Evolutionary conservation across 1,140 invertebrate genomes (phyloP).

Genomic region (Eumeta japonica): DNA sequence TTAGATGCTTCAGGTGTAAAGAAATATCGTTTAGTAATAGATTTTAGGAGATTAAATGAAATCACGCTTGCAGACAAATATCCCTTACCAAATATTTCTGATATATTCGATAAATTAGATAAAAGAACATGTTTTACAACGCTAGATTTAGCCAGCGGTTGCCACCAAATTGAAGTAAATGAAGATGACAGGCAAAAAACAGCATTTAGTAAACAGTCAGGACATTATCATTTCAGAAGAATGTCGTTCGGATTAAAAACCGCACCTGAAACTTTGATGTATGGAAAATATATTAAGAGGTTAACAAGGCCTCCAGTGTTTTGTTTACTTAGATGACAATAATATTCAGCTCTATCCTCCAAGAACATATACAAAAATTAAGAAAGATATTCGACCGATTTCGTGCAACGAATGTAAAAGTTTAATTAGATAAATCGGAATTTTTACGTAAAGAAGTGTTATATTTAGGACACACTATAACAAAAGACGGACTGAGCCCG

Average conservation of each 20-base stretch:
- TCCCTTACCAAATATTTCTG: slow-evolving; percentile 56
- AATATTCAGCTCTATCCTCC: slow-evolving; percentile 22
- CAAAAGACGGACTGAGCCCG: neutral
- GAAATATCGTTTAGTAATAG: slow-evolving; percentile 25
- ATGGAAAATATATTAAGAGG: slow-evolving; percentile 33
- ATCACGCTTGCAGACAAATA: slow-evolving; percentile 47
- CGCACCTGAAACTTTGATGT: slow-evolving; percentile 27
- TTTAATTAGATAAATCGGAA: slow-evolving; percentile 1
- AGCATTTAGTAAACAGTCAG: slow-evolving; percentile 16
- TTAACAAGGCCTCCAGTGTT: slow-evolving; percentile 17
- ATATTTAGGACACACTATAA: slow-evolving; percentile 10
- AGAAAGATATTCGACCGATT: slow-evolving; percentile 17
- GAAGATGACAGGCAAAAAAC: slow-evolving; percentile 12
- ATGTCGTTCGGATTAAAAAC: slow-evolving; percentile 27
- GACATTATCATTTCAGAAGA: slow-evolving; percentile 22
- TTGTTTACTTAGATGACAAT: slow-evolving; percentile 51
- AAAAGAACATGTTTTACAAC: slow-evolving; percentile 40
- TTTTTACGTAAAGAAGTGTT: too few relatives aligned
- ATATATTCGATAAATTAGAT: slow-evolving; percentile 42
- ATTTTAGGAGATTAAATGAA: slow-evolving; percentile 37
- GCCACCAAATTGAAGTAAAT: slow-evolving; percentile 24
- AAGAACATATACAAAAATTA: slow-evolving; percentile 29
- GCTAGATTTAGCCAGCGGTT: slow-evolving; percentile 49
- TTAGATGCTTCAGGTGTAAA: slow-evolving; percentile 10
- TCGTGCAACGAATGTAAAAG: neutral